Evolutionary conservation across 2,888 invertebrate genomes (phyloP).

Genomic region (Pachliopta kotzebuea): DNA sequence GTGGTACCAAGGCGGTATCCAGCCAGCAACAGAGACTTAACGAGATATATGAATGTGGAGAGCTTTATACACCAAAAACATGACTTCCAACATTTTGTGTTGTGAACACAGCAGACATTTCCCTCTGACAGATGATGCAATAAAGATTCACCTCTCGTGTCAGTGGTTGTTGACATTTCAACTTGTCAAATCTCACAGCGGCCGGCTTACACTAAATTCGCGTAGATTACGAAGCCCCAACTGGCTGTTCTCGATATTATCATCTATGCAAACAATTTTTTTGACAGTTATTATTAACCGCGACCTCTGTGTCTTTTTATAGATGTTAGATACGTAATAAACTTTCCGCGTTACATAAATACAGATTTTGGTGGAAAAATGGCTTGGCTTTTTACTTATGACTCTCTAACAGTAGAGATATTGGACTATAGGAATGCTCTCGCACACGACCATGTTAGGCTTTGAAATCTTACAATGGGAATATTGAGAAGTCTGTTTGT

Average conservation of each 20-base stretch:
- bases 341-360: neutral
- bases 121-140: conserved; percentile 1
- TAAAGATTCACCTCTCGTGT: conserved; percentile 31
- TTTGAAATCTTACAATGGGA: no score
- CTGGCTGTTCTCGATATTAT: conserved; percentile 12
- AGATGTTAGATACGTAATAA: neutral
- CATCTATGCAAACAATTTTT: neutral
- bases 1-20: no score
- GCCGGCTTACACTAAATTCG: conserved; percentile 39
- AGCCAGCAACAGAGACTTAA: no score
- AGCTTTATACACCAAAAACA: neutral
- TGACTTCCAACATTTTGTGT: neutral
- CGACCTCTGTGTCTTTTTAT: neutral
- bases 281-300: neutral
- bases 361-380: no score
- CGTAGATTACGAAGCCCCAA: conserved; percentile 38
- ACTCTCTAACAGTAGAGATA: no score
- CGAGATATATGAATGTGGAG: no score
- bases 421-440: no score
- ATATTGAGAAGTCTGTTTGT: no score
- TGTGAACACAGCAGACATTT: neutral
- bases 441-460: no score
- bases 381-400: no score
- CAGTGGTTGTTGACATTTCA: conserved; percentile 43
- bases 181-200: conserved; percentile 43